Percentiles rank a stretch among this genome's conserved stretches.
Conservation (phyloP, 2,888 invertebrate species). For the Apamea anceps region DNA sequence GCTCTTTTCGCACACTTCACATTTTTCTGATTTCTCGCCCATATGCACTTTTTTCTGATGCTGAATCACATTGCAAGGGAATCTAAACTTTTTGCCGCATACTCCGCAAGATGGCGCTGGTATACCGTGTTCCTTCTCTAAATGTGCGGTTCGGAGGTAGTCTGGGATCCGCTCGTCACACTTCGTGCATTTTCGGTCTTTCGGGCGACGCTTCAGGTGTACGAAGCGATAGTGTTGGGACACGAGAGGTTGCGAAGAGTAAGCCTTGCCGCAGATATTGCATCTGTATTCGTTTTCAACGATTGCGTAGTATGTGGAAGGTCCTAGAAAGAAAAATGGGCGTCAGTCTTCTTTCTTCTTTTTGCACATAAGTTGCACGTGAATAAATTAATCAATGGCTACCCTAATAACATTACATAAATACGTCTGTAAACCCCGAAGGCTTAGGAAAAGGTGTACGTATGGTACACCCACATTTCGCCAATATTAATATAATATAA, state of each 20-base stretch:
- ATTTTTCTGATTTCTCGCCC: constrained; percentile 80
- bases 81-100: constrained; percentile 79
- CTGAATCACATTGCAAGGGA: constrained; percentile 72
- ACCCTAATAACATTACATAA: neutral
- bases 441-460: too few species aligned
- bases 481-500: too few species aligned
- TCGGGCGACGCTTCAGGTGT: constrained; percentile 75
- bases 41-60: constrained; percentile 80
- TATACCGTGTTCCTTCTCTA: constrained; percentile 78
- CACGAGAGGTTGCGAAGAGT: constrained; percentile 74
- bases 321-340: constrained; percentile 77
- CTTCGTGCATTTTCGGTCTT: constrained; percentile 74
- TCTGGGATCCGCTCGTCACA: constrained; percentile 75
- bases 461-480: neutral
- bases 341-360: constrained; percentile 58
- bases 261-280: constrained; percentile 72
- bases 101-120: constrained; percentile 78
- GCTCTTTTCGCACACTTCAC: constrained; percentile 86
- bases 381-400: constrained; percentile 3
- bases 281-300: constrained; percentile 69
- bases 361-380: neutral
- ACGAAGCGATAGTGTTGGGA: constrained; percentile 80
- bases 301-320: constrained; percentile 68
- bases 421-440: neutral
- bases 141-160: constrained; percentile 73